A percentile compares a stretch with the other conserved stretches of the same genome.
These are phyloP conservation scores for Drosophila nigricruria DNA, from an alignment of 2,888 invertebrate species.

Conservation along the genomic window DNA sequence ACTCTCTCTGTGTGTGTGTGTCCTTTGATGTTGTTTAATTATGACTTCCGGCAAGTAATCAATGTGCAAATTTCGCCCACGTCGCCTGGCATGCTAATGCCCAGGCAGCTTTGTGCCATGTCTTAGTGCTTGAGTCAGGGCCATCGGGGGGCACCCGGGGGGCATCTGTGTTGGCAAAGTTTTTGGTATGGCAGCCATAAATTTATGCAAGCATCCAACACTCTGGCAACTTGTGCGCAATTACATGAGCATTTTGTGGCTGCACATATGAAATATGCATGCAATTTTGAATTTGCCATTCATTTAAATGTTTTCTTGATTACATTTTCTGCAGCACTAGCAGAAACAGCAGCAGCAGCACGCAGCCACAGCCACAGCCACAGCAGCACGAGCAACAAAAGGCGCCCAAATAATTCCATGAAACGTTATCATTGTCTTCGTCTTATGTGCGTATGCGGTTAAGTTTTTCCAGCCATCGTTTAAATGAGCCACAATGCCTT, in stretches of 20 bases:
- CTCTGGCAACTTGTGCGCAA: constrained; percentile 60
- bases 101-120: constrained; percentile 27
- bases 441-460: constrained; percentile 56
- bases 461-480: constrained; percentile 55
- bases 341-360: constrained; percentile 14
- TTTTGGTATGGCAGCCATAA: constrained; percentile 55
- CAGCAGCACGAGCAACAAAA: constrained; percentile 34
- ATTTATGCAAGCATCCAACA: constrained; percentile 65
- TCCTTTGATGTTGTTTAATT: constrained; percentile 73
- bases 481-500: constrained; percentile 69
- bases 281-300: constrained; percentile 78
- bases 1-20: constrained; percentile 18
- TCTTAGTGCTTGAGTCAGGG: constrained; percentile 13
- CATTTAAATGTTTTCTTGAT: constrained; percentile 79
- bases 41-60: constrained; percentile 78
- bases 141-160: neutral
- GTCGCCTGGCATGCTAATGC: constrained; percentile 57
- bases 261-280: constrained; percentile 79
- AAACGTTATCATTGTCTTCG: constrained; percentile 70
- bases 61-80: constrained; percentile 71
- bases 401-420: constrained; percentile 61
- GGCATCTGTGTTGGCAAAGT: constrained; percentile 35
- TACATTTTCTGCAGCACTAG: constrained; percentile 59
- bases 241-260: constrained; percentile 76
- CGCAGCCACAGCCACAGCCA: constrained; percentile 14